These are phyloP conservation scores for Lepidothrix coronata DNA, from an alignment of 2,113 vertebrate species.

Conservation along the genomic window DNA sequence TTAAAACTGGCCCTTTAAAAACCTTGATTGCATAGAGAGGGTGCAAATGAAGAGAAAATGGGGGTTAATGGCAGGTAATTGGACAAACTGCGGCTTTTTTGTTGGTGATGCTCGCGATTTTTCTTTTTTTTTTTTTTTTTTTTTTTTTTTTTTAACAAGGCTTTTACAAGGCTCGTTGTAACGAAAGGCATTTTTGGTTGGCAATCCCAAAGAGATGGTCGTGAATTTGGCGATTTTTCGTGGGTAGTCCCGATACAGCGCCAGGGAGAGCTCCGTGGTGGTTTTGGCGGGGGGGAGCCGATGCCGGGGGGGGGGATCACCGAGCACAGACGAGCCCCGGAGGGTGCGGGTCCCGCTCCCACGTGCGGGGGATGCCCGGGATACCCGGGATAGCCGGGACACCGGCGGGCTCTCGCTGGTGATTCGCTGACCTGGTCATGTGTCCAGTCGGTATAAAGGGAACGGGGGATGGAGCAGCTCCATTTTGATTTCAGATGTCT, in stretches of 20 bases:
- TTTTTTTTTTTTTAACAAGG: background rate
- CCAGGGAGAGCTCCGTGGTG: background rate
- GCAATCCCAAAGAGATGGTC: background rate
- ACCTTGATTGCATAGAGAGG: conserved; percentile 60
- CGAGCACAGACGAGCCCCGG: background rate
- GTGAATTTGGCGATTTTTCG: background rate
- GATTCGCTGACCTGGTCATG: conserved; percentile 63
- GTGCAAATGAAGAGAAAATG: conserved; percentile 44
- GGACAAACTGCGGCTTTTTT: conserved; percentile 5
- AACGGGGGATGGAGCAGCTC: background rate
- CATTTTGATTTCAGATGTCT: background rate
- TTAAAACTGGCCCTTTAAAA: conserved; percentile 60
- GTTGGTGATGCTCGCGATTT: background rate
- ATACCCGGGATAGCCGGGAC: background rate
- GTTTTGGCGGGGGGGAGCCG: background rate
- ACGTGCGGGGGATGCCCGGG: background rate
- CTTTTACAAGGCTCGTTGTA: background rate
- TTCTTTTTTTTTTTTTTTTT: background rate
- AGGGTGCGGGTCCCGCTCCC: background rate
- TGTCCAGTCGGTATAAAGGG: background rate
- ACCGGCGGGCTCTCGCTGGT: background rate
- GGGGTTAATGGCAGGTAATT: conserved; percentile 70
- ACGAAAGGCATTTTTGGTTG: conserved; percentile 6
- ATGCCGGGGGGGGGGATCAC: background rate
- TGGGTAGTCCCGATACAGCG: background rate